Percentiles rank a stretch among this genome's conserved stretches.
Conservation (phyloP, 2,888 invertebrate species). For the Drepanosiphum platanoidis region DNA sequence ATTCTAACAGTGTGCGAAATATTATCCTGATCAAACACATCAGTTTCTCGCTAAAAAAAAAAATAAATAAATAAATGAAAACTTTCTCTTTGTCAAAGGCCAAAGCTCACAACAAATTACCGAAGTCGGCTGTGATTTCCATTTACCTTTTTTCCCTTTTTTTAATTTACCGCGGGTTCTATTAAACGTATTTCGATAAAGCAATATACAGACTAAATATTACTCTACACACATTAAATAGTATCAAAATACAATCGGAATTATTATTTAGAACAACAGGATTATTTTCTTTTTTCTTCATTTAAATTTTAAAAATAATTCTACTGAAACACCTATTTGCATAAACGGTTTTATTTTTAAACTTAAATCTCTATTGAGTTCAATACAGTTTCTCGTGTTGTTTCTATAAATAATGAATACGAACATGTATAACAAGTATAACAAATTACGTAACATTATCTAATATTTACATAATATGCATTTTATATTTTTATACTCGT, state of each 20-base stretch:
- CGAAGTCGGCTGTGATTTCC: constrained; percentile 14
- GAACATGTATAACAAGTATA: too few relatives aligned
- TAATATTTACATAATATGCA: too few relatives aligned
- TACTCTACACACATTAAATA: not conserved
- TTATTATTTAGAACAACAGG: too few relatives aligned
- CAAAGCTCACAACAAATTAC: not conserved
- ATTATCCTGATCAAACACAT: constrained; percentile 49
- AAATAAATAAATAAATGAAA: constrained; percentile 37
- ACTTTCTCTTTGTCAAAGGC: constrained; percentile 28
- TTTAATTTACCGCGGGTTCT: not conserved
- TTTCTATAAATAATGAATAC: too few relatives aligned
- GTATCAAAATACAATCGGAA: not conserved
- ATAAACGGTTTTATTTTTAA: not conserved
- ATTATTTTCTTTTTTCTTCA: too few relatives aligned
- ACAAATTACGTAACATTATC: too few relatives aligned
- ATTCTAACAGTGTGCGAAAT: not conserved
- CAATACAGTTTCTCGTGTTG: too few relatives aligned
- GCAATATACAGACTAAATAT: constrained; percentile 8
- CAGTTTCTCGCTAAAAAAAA: not conserved
- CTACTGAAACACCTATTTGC: not conserved
- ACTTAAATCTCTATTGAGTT: too few relatives aligned
- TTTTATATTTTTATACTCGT: too few relatives aligned
- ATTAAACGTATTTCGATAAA: constrained; percentile 7
- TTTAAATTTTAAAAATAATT: not conserved
- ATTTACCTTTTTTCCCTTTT: constrained; percentile 14